Evolutionary conservation across 2,888 invertebrate genomes (phyloP).

Genomic region (Tipula vernalis): DNA sequence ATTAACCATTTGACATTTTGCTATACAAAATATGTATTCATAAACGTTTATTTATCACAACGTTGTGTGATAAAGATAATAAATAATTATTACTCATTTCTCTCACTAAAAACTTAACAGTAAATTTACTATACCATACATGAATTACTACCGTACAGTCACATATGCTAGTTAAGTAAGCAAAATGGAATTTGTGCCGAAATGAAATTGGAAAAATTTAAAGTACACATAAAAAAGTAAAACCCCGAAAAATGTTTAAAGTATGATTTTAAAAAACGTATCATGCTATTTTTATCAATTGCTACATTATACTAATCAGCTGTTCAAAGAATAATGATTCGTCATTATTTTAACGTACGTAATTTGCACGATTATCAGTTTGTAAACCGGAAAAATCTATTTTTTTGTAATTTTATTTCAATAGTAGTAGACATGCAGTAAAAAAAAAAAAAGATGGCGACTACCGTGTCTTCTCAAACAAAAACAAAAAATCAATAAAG

Average conservation of each 20-base stretch:
- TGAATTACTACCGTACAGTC: not conserved
- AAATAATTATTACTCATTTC: not conserved
- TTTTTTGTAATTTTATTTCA: not conserved
- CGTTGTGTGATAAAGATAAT: not conserved
- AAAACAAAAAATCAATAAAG: not conserved
- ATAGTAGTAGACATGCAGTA: not conserved
- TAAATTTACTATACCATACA: not conserved
- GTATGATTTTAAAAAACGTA: not conserved
- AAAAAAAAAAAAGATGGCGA: not conserved
- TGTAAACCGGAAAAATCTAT: not conserved
- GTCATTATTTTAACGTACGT: not conserved
- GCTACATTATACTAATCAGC: not conserved
- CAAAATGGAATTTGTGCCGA: not conserved
- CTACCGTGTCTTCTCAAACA: not conserved
- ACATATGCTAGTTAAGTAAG: not conserved
- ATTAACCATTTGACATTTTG: not conserved
- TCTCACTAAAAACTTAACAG: not conserved
- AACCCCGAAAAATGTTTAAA: not conserved
- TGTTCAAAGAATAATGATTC: not conserved
- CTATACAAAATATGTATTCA: not conserved
- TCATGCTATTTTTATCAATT: not conserved
- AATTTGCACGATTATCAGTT: not conserved
- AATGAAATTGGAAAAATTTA: not conserved
- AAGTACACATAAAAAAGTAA: not conserved
- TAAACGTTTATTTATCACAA: too few relatives aligned